These are phyloP conservation scores for Mus pahari DNA, from an alignment of 2,113 vertebrate species.

Conservation along the genomic window DNA sequence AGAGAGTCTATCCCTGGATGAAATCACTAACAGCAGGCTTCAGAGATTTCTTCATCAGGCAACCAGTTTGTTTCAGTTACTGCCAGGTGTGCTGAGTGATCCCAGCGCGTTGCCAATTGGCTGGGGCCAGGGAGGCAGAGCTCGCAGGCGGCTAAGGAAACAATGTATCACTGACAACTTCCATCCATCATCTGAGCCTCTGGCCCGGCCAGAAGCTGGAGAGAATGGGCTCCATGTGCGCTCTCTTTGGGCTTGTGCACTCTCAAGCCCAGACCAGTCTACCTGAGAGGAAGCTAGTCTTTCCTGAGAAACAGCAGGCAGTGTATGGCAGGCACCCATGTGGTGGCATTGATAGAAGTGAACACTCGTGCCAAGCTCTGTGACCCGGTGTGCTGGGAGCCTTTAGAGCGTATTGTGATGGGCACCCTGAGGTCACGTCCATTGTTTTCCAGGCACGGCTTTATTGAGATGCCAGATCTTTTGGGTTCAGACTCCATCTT, in stretches of 20 bases:
- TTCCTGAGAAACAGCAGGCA: not conserved
- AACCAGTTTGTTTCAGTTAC: slow-evolving; percentile 79
- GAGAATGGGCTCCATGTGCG: slow-evolving; percentile 73
- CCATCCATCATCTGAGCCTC: slow-evolving; percentile 70
- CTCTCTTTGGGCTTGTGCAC: slow-evolving; percentile 46
- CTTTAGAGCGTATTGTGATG: not conserved
- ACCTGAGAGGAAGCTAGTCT: slow-evolving; percentile 9
- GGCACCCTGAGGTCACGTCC: not conserved
- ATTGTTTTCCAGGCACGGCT: not conserved
- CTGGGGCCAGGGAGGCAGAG: slow-evolving; percentile 1
- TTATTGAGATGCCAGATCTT: not conserved
- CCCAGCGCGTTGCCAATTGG: slow-evolving; percentile 75
- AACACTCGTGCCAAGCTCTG: slow-evolving; percentile 38
- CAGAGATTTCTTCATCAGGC: slow-evolving; percentile 76
- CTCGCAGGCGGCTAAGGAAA: slow-evolving; percentile 75
- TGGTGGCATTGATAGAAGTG: slow-evolving; percentile 39
- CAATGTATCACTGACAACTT: slow-evolving; percentile 79
- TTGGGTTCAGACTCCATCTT: too few relatives aligned
- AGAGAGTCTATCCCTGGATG: slow-evolving; percentile 50
- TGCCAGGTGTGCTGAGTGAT: slow-evolving; percentile 80
- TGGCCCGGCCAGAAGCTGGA: slow-evolving; percentile 16
- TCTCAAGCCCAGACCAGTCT: not conserved
- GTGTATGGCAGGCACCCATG: not conserved
- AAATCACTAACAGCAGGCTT: slow-evolving; percentile 75
- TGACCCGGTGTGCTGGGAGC: not conserved